These are phyloP conservation scores for Thereva nobilitata DNA, from an alignment of 2,888 invertebrate species.

Conservation along the genomic window DNA sequence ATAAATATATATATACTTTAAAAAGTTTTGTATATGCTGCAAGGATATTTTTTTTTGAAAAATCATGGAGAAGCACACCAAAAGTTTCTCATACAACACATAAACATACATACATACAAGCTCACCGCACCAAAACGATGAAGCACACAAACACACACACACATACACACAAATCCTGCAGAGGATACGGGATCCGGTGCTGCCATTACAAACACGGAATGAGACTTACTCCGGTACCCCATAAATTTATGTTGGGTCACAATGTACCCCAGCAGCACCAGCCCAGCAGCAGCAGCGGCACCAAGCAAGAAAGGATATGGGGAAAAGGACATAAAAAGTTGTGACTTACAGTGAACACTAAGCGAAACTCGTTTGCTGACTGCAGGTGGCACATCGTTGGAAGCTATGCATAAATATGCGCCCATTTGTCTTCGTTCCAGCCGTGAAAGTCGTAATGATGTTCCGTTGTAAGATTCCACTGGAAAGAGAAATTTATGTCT, in stretches of 20 bases:
- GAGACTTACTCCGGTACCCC: no score
- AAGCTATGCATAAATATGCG: conserved; percentile 88
- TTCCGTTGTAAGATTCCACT: conserved; percentile 79
- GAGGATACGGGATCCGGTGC: neutral
- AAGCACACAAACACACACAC: neutral
- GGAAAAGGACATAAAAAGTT: conserved; percentile 13
- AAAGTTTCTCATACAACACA: conserved; percentile 1
- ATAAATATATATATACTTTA: conserved; percentile 2
- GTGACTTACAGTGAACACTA: conserved; percentile 84
- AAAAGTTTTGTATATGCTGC: neutral
- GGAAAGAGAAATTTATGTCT: conserved; percentile 45
- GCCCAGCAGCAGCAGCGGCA: neutral
- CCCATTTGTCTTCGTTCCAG: conserved; percentile 90
- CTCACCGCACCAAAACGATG: neutral
- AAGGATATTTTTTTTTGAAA: conserved; percentile 1
- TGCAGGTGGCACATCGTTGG: conserved; percentile 89
- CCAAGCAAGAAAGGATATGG: neutral
- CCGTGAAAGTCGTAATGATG: conserved; percentile 72
- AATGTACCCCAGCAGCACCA: neutral
- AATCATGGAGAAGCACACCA: conserved; percentile 6
- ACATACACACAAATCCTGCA: neutral
- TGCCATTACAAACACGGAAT: neutral
- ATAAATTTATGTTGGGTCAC: conserved; percentile 9
- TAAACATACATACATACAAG: neutral
- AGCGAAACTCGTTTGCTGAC: conserved; percentile 87